A percentile compares a stretch with the other conserved stretches of the same genome.
These are phyloP conservation scores for Zygaena filipendulae DNA, from an alignment of 2,888 invertebrate species.

Conservation along the genomic window DNA sequence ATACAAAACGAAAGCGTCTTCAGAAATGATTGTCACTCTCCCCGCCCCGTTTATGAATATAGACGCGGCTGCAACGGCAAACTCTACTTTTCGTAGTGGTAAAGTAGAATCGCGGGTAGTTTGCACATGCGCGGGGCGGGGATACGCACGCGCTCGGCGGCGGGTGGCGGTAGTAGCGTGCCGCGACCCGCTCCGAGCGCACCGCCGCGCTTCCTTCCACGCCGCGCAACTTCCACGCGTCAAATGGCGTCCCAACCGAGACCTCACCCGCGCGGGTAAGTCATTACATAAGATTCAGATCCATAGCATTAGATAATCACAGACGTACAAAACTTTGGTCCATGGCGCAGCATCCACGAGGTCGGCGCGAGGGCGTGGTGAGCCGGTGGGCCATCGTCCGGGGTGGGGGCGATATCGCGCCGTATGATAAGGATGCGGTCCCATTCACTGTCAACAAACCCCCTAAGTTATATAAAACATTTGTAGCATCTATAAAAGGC, in stretches of 20 bases:
- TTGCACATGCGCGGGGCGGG: constrained; percentile 43
- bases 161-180: constrained; percentile 48
- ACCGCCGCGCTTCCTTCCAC: constrained; percentile 23
- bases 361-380: constrained; percentile 53
- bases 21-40: too few relatives aligned
- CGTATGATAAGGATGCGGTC: constrained; percentile 54
- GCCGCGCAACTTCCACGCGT: constrained; percentile 43
- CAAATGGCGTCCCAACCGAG: constrained; percentile 59
- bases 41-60: too few relatives aligned
- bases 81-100: too few relatives aligned
- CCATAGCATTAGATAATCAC: background rate
- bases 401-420: constrained; percentile 40
- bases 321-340: constrained; percentile 26
- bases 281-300: constrained; percentile 17
- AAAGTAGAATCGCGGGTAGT: constrained; percentile 47
- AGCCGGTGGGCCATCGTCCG: constrained; percentile 29
- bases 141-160: constrained; percentile 37
- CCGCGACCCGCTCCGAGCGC: constrained; percentile 37
- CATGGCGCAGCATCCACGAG: constrained; percentile 39
- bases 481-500: too few relatives aligned
- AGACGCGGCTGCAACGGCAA: too few relatives aligned
- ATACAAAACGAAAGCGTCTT: too few relatives aligned
- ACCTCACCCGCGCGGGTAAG: constrained; percentile 56
- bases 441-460: constrained; percentile 64
- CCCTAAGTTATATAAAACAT: constrained; percentile 37